Conservation (phyloP, 2,797 vertebrate genomes). For the Nannoperca australis region DNA sequence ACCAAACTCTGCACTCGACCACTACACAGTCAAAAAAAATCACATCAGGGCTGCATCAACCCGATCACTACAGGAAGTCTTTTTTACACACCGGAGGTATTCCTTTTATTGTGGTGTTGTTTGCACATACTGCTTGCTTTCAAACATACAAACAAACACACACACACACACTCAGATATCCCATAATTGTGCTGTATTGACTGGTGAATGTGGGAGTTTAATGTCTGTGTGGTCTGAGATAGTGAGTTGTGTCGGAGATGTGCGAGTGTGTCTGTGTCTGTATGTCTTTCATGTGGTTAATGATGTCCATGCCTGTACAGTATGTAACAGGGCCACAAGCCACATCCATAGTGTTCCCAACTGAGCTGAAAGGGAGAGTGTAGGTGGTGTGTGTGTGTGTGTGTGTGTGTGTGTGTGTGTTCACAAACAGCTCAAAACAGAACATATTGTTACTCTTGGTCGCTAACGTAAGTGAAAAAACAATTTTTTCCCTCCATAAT, state of each 20-base stretch:
- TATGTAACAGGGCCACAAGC: slow-evolving; percentile 48
- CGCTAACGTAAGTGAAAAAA: slow-evolving; percentile 20
- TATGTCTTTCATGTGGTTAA: slow-evolving; percentile 66
- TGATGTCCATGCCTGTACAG: slow-evolving; percentile 60
- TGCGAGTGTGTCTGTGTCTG: slow-evolving; percentile 12
- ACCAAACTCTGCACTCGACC: slow-evolving; percentile 33
- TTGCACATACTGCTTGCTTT: background rate
- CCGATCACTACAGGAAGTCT: background rate
- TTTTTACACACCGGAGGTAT: background rate
- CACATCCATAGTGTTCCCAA: slow-evolving; percentile 40
- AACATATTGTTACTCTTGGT: slow-evolving; percentile 46
- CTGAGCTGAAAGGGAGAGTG: slow-evolving; percentile 63
- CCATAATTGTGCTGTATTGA: slow-evolving; percentile 30
- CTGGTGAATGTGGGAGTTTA: slow-evolving; percentile 35
- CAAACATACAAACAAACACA: slow-evolving; percentile 20
- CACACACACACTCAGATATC: slow-evolving; percentile 20
- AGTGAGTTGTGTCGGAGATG: slow-evolving; percentile 36
- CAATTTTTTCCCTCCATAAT: background rate
- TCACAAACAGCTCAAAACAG: slow-evolving; percentile 35
- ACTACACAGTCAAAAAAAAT: slow-evolving; percentile 17
- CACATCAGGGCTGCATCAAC: slow-evolving; percentile 27
- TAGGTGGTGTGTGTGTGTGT: slow-evolving; percentile 59
- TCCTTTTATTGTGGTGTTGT: slow-evolving; percentile 7
- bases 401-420: slow-evolving; percentile 15
- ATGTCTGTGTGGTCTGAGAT: slow-evolving; percentile 46